Base-by-base conservation (phyloP, 2,113 vertebrate species). In the Marmota monax region DNA sequence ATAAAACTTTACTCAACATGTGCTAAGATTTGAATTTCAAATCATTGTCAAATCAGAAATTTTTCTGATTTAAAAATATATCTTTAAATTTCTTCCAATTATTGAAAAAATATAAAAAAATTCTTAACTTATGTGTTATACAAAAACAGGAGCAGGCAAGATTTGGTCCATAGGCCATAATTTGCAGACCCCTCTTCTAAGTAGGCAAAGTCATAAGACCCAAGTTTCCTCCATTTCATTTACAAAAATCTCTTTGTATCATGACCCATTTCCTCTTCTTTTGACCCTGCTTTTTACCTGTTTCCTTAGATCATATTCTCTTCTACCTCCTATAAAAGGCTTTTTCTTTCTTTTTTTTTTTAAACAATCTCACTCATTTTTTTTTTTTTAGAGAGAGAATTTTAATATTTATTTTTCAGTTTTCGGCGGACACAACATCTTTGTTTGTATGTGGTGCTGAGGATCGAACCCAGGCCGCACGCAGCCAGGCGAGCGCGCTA, bases 1-100 rank as follows among this genome's bases (percentile, higher is more conserved):
- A 51, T 73, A 85, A 85, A 94, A 96, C 56, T 92, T 78, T 79
- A 94, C 63, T 84, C 51, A 51, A 86, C 17, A 29, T n/a, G 78
- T 14, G 91, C 4, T 73, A n/a, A 78, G 63, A 85, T 51, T 63
- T 63, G 37, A 51, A 76, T 76, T 96, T 80, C 48, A 84, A 37
- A 53, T 74, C 29, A 86, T 79, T 84, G 84, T 80, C 32, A 73
- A 53, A 53, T 53, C 51, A 53, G 3, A 42, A 76, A 29, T 37
- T 73, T 56, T 82, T 73, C 67, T 80, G 65, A 88, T 80, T 63
- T 51, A 51, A 73, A 80, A 63, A 58, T 20, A 58, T 58, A 74
- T 17, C 70, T 72, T 72, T 34, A 63, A 73, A 48, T 79, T 72
- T 63, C 61, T 42, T 18, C 76, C 17, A 22, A 34, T 51, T 58